Percentiles rank a stretch among this genome's conserved stretches.
Conservation (phyloP, 23 tunicate genomes). For the Styela clava region DNA sequence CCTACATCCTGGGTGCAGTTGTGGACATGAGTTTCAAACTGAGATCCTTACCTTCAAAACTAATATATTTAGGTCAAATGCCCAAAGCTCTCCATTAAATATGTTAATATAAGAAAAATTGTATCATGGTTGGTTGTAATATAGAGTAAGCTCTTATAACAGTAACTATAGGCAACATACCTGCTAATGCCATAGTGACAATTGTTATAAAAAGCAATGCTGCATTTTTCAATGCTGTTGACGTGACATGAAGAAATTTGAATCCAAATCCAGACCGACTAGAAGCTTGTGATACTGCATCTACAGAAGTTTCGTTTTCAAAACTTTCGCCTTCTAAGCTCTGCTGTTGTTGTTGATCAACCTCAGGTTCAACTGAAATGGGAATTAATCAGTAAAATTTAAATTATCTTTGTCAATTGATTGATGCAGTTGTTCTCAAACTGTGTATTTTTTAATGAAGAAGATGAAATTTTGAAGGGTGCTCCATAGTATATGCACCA, state of each 20-base stretch:
- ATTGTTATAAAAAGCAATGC: slow-evolving; percentile 34
- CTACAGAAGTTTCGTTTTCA: background rate
- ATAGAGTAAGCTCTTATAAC: no score
- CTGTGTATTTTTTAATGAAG: background rate
- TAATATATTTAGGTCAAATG: no score
- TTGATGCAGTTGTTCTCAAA: no score
- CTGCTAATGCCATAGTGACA: slow-evolving; percentile 54
- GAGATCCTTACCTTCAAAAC: no score
- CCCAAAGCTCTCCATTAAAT: no score
- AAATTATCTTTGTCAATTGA: no score
- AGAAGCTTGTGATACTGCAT: background rate
- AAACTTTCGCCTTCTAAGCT: background rate
- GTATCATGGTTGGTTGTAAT: no score
- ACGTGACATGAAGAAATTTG: slow-evolving; percentile 7
- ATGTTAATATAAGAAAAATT: no score
- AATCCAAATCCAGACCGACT: background rate
- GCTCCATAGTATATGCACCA: background rate
- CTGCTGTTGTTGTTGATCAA: background rate
- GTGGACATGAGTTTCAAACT: no score
- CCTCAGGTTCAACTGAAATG: background rate
- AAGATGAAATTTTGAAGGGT: background rate
- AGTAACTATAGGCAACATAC: no score
- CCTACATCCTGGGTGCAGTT: no score
- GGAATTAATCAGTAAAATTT: no score
- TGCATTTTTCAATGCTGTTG: slow-evolving; percentile 35